A percentile compares a stretch with the other conserved stretches of the same genome.
Evolutionary conservation across 2,888 invertebrate species (phyloP).

Genomic region (Dicyrtomina minuta): DNA sequence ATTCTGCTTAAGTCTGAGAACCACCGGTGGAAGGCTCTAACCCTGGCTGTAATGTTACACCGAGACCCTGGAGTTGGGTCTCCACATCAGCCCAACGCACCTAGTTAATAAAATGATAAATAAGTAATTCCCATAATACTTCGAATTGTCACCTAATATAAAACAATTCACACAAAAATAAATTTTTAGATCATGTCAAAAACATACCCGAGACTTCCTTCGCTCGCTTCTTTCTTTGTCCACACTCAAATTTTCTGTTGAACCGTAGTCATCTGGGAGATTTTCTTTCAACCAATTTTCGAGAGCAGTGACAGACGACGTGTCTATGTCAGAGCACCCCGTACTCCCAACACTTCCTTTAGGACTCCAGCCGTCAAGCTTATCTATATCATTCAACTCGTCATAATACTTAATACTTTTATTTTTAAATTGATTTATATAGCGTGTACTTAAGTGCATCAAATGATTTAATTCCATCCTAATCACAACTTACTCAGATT

Average conservation of each 20-base stretch:
- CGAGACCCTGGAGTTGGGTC: slow-evolving; percentile 1
- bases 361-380: slow-evolving; percentile 7
- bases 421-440: too few species aligned
- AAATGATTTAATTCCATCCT: too few species aligned
- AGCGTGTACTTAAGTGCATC: too few species aligned
- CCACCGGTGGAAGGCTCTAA: too few species aligned
- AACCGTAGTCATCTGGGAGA: not conserved
- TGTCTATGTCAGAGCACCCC: not conserved
- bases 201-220: slow-evolving; percentile 2
- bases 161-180: too few species aligned
- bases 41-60: not conserved
- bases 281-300: slow-evolving; percentile 18
- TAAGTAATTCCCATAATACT: too few species aligned
- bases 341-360: not conserved
- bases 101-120: not conserved
- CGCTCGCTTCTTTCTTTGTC: not conserved
- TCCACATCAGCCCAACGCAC: slow-evolving; percentile 18
- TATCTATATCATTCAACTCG: slow-evolving; percentile 4
- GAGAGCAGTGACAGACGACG: not conserved
- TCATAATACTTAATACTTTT: too few species aligned
- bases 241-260: not conserved
- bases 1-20: too few species aligned
- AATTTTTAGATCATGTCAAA: too few species aligned
- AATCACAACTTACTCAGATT: slow-evolving; percentile 13
- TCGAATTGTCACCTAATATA: too few species aligned